phyloP scores from a whole-genome alignment of 2,888 invertebrate species.

The Dolichomitus sp. region DNA sequence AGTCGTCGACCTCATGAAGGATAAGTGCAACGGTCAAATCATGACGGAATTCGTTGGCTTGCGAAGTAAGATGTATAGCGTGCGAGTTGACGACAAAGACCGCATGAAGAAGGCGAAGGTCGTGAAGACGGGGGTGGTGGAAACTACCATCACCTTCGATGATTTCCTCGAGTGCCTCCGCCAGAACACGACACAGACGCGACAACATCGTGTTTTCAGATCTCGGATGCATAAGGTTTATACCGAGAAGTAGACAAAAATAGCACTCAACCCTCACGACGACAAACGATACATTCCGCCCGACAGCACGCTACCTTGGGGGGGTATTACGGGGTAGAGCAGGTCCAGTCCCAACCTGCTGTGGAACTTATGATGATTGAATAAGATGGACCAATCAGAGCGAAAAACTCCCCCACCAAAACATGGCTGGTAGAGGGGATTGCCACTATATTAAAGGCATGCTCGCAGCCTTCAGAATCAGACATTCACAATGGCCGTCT shows the following conservation, averaged over 20 bases:
- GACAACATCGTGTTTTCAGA: neutral
- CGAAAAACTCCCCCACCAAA: conserved; percentile 8
- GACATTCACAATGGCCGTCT: conserved; percentile 28
- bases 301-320: conserved; percentile 69
- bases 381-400: too few species aligned
- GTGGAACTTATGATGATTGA: too few species aligned
- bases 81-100: conserved; percentile 61
- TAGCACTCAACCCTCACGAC: conserved; percentile 66
- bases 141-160: conserved; percentile 55
- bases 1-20: conserved; percentile 68
- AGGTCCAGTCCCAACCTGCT: neutral
- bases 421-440: neutral
- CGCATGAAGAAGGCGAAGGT: conserved; percentile 69
- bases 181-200: too few species aligned
- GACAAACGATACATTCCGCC: conserved; percentile 80
- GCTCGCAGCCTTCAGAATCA: neutral
- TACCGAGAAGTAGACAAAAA: conserved; percentile 51
- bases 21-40: conserved; percentile 67
- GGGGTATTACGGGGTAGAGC: conserved; percentile 19
- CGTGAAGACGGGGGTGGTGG: conserved; percentile 65
- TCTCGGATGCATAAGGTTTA: conserved; percentile 40
- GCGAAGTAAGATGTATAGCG: conserved; percentile 65
- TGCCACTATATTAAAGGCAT: conserved; percentile 6
- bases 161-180: conserved; percentile 40
- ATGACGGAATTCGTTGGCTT: conserved; percentile 75